Evolutionary conservation across 2,113 vertebrate genomes (phyloP).

Genomic region (Pteropus alecto): DNA sequence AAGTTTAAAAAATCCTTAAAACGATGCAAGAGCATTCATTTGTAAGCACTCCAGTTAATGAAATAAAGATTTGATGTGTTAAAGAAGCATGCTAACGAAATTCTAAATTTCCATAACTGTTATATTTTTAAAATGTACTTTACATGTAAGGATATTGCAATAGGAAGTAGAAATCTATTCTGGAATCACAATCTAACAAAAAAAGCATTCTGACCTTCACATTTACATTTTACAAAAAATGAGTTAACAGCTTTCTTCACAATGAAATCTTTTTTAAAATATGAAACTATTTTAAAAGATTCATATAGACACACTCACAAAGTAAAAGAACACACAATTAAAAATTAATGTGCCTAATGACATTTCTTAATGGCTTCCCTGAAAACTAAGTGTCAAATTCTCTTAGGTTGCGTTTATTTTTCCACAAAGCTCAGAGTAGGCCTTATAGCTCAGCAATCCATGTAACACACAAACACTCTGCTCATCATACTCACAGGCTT

Average conservation of each 20-base stretch:
- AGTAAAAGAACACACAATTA: slow-evolving; percentile 13
- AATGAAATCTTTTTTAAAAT: slow-evolving; percentile 4
- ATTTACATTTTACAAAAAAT: slow-evolving; percentile 29
- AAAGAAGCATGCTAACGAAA: slow-evolving; percentile 12
- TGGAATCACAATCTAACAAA: slow-evolving; percentile 13
- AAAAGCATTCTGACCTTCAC: not conserved
- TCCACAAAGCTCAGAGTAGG: slow-evolving; percentile 41
- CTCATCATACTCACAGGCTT: slow-evolving; percentile 81
- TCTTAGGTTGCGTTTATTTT: not conserved
- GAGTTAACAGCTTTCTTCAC: not conserved
- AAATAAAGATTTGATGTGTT: slow-evolving; percentile 12
- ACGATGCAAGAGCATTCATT: slow-evolving; percentile 3
- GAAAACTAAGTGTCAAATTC: slow-evolving; percentile 11
- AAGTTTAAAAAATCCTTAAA: not conserved
- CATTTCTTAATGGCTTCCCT: slow-evolving; percentile 61
- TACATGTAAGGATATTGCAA: slow-evolving; percentile 3
- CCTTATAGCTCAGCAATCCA: slow-evolving; percentile 1
- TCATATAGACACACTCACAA: not conserved
- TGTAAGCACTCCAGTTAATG: not conserved
- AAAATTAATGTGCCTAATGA: slow-evolving; percentile 25
- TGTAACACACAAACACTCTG: not conserved
- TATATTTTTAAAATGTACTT: not conserved
- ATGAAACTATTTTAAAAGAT: not conserved
- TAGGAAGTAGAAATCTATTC: slow-evolving; percentile 32
- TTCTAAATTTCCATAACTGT: not conserved